These are phyloP conservation scores for Diploscapter pachys DNA, from an alignment of 1,140 invertebrate species.

Conservation along the genomic window DNA sequence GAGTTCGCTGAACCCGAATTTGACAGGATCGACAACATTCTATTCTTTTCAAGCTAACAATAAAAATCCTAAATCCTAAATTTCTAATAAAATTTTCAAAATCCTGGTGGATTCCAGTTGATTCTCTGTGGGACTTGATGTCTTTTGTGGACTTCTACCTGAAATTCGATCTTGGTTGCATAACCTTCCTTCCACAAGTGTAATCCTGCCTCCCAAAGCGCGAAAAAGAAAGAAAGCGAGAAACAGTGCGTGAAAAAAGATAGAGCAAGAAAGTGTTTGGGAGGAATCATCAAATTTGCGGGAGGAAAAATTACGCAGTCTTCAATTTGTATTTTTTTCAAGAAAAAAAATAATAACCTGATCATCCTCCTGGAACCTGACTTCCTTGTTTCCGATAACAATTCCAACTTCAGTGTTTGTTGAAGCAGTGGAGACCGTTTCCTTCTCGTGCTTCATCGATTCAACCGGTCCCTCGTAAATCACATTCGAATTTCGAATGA, in stretches of 20 bases:
- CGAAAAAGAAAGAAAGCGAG: too few relatives aligned
- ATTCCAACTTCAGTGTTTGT: conserved; percentile 52
- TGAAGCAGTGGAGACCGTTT: conserved; percentile 44
- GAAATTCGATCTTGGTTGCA: conserved; percentile 52
- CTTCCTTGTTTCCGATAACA: conserved; percentile 45
- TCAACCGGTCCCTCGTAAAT: conserved; percentile 52
- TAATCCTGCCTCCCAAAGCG: conserved; percentile 32
- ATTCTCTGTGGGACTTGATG: conserved; percentile 38
- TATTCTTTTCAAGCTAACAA: not conserved
- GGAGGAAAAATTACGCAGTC: too few relatives aligned
- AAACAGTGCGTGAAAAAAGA: too few relatives aligned
- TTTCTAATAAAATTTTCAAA: conserved; percentile 19
- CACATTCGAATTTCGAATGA: conserved; percentile 31
- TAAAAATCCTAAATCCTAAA: not conserved
- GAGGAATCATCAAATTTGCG: too few relatives aligned
- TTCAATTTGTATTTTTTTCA: too few relatives aligned
- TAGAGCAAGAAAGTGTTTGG: too few relatives aligned
- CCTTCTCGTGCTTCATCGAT: conserved; percentile 49
- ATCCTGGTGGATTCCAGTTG: conserved; percentile 53
- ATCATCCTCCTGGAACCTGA: conserved; percentile 53
- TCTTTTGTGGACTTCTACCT: conserved; percentile 49
- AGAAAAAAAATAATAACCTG: conserved; percentile 4
- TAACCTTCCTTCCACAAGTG: conserved; percentile 47
- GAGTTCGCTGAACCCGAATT: not conserved
- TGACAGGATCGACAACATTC: not conserved